These are phyloP conservation scores for Dione juno DNA, from an alignment of 2,888 invertebrate genomes.

Conservation along the genomic window DNA sequence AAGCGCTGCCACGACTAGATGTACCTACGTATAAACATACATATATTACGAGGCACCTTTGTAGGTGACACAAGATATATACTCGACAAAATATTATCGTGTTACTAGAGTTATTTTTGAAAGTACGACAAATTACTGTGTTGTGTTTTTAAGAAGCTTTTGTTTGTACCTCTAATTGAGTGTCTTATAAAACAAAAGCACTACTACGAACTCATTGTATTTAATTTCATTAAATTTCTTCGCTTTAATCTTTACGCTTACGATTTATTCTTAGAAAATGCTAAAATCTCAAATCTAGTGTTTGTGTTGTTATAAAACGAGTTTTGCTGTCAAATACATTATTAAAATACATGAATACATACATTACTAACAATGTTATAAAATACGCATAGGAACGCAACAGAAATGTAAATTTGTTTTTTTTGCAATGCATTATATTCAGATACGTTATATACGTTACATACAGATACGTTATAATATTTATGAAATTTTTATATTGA, in stretches of 20 bases:
- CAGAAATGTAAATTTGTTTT: too few relatives aligned
- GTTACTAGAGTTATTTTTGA: constrained; percentile 20
- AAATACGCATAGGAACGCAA: too few relatives aligned
- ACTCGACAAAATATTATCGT: constrained; percentile 16
- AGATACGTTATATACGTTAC: too few relatives aligned
- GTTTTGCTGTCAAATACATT: too few relatives aligned
- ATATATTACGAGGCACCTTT: constrained; percentile 25
- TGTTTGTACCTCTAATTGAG: constrained; percentile 7
- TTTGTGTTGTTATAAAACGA: not conserved
- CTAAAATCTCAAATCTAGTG: not conserved
- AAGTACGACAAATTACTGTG: constrained; percentile 5
- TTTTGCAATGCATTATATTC: too few relatives aligned
- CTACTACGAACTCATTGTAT: not conserved
- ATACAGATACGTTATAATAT: too few relatives aligned
- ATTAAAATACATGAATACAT: too few relatives aligned
- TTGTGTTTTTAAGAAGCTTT: constrained; percentile 10
- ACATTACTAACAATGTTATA: too few relatives aligned
- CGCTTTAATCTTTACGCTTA: not conserved
- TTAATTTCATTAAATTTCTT: not conserved
- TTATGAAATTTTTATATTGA: too few relatives aligned
- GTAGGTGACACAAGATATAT: constrained; percentile 18
- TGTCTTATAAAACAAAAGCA: not conserved
- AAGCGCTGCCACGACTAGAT: constrained; percentile 35
- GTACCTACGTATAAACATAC: constrained; percentile 15
- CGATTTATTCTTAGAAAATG: not conserved